Evolutionary conservation across 2,797 vertebrate genomes (phyloP), one percentile per base, ranked within the genome.

Genomic region (Eremophila alpestris): DNA sequence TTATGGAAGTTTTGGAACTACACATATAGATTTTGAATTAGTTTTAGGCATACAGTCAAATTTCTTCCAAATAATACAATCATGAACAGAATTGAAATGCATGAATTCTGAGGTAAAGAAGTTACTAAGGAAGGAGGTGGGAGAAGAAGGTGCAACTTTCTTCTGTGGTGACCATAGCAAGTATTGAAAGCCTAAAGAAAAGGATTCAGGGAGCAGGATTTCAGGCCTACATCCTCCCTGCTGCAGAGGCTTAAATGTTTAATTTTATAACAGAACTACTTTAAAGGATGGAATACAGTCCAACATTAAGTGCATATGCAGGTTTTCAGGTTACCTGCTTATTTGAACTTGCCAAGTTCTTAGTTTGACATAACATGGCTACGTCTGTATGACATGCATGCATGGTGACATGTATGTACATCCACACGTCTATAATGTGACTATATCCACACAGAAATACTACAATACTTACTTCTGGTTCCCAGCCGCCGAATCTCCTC

Each of bases 401-500:
- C 52, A 45, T 24, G 36, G 32, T 30, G 36, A 34, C 36, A 41
- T 13, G 13, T 24, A 55, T 19, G 27, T 41, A 41, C 85, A 54
- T 11, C 30, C 19, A 24, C 5, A 1, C 22, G 32, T 27, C 40
- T 51, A 14, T 6, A 43, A 68, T 8, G 7, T 7, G 41, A 65
- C 27, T 52, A 13, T 17, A 80, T n/a, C 29, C 65, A n/a, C 26
- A 48, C 3, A 90, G 26, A 75, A 15, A 29, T 5, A 55, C 5
- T 54, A 19, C 16, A 87, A 36, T 77, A 96, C 99, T 98, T 98
- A 99, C 99, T 99, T 98, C 63, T 98, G 83, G 97, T 98, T 94
- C 99, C 99, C 89, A 99, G 97, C 9, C 99, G 98, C 30, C 98
- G 98, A 91, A 99, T 99, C 98, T 99, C 99, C 96, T 98, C 94